Conservation (phyloP, 2,113 vertebrate genomes). For the Suncus etruscus region DNA sequence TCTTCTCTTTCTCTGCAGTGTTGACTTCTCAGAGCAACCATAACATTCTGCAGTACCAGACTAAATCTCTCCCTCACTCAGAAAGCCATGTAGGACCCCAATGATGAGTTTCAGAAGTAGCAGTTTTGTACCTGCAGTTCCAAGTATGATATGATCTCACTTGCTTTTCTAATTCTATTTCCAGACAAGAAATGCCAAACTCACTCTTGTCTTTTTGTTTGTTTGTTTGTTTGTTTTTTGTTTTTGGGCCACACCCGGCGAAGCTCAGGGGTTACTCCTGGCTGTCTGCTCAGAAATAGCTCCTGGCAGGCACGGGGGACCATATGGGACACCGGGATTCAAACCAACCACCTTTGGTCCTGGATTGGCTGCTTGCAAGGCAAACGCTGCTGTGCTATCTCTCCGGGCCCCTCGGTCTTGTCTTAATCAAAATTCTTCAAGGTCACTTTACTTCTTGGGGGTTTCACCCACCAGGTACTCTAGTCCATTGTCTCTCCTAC, state of each 20-base stretch:
- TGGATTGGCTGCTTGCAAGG: too few species aligned
- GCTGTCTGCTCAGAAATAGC: too few species aligned
- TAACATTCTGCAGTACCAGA: constrained; percentile 22
- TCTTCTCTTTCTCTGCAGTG: neutral
- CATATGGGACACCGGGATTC: too few species aligned
- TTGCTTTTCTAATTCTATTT: constrained; percentile 55
- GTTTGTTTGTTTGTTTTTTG: too few species aligned
- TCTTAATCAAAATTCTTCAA: constrained; percentile 47
- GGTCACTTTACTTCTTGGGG: neutral
- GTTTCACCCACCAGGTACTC: neutral
- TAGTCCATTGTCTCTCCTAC: neutral
- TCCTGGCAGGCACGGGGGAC: too few species aligned
- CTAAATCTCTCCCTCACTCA: neutral
- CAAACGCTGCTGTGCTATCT: too few species aligned
- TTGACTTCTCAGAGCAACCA: neutral
- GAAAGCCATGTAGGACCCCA: constrained; percentile 1
- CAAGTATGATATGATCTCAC: neutral
- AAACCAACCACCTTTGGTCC: too few species aligned
- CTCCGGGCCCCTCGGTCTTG: too few species aligned
- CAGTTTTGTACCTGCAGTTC: constrained; percentile 9
- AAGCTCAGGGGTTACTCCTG: too few species aligned
- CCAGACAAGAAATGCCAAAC: constrained; percentile 7
- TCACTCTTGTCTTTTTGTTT: constrained; percentile 15
- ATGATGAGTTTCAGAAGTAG: constrained; percentile 17
- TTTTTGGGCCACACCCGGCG: too few species aligned